Evolutionary conservation across 2,888 invertebrate species (phyloP).

Genomic region (Platycheirus rosarum): DNA sequence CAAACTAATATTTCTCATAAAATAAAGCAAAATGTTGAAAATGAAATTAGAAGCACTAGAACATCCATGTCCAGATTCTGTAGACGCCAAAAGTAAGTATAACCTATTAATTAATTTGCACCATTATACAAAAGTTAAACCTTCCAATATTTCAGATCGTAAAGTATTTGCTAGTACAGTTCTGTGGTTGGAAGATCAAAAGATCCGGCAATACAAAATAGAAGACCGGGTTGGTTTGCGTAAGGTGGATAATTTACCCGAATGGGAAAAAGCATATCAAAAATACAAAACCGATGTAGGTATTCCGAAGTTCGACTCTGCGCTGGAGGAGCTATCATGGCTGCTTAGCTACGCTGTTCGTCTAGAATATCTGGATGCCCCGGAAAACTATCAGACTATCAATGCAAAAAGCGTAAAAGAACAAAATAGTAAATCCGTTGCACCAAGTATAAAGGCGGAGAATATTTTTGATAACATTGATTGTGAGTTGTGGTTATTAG

Average conservation of each 20-base stretch:
- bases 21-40: conserved; percentile 86
- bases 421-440: conserved; percentile 84
- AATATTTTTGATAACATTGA: conserved; percentile 94
- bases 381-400: conserved; percentile 87
- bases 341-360: conserved; percentile 91
- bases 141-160: conserved; percentile 86
- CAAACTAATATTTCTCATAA: not conserved
- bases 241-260: conserved; percentile 85
- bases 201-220: conserved; percentile 93
- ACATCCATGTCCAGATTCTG: conserved; percentile 88
- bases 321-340: conserved; percentile 91
- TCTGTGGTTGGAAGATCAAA: conserved; percentile 96
- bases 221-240: conserved; percentile 91
- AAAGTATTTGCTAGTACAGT: conserved; percentile 91
- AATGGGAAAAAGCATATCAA: conserved; percentile 89
- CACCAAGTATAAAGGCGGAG: conserved; percentile 89
- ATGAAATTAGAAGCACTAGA: conserved; percentile 90
- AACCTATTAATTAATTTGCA: no score
- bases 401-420: conserved; percentile 85
- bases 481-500: no score
- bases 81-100: conserved; percentile 87
- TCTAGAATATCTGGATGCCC: conserved; percentile 91
- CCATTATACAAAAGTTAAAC: no score
- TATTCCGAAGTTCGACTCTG: conserved; percentile 87
- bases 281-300: conserved; percentile 90